Evolutionary conservation across 2,888 invertebrate species (phyloP).

Genomic region (Ormyrus pomaceus): DNA sequence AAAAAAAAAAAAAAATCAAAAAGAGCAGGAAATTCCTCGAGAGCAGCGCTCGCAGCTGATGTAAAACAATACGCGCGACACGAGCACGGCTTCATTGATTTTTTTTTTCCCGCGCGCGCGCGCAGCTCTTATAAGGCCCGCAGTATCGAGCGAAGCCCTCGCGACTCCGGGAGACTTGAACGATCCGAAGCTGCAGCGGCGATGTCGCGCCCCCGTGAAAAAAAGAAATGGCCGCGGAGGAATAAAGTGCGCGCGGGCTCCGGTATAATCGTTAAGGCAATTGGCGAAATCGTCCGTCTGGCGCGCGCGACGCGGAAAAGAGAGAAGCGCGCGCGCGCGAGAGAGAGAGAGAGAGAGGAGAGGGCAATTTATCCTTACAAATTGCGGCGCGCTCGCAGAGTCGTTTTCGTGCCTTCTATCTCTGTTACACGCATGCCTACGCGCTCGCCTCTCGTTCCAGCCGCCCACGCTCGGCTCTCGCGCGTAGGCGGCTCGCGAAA

Average conservation of each 20-base stretch:
- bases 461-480: slow-evolving; percentile 54
- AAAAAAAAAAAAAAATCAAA: neutral
- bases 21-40: slow-evolving; percentile 24
- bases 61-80: slow-evolving; percentile 26
- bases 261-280: slow-evolving; percentile 7
- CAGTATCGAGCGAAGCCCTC: neutral
- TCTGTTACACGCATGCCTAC: slow-evolving; percentile 34
- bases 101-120: no score
- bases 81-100: neutral
- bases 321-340: neutral
- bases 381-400: slow-evolving; percentile 41
- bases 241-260: neutral
- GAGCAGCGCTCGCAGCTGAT: neutral
- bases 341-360: slow-evolving; percentile 3
- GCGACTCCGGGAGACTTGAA: slow-evolving; percentile 61
- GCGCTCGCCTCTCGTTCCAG: slow-evolving; percentile 45
- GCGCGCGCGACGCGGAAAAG: neutral
- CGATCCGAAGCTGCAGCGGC: slow-evolving; percentile 61
- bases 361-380: slow-evolving; percentile 54
- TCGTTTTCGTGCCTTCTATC: slow-evolving; percentile 46
- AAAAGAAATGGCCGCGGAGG: no score
- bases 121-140: no score
- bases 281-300: neutral
- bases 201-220: slow-evolving; percentile 37
- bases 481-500: slow-evolving; percentile 41